A percentile compares a stretch with the other conserved stretches of the same genome.
These are phyloP conservation scores for Eueides isabella DNA, from an alignment of 1,140 invertebrate species.

Conservation along the genomic window DNA sequence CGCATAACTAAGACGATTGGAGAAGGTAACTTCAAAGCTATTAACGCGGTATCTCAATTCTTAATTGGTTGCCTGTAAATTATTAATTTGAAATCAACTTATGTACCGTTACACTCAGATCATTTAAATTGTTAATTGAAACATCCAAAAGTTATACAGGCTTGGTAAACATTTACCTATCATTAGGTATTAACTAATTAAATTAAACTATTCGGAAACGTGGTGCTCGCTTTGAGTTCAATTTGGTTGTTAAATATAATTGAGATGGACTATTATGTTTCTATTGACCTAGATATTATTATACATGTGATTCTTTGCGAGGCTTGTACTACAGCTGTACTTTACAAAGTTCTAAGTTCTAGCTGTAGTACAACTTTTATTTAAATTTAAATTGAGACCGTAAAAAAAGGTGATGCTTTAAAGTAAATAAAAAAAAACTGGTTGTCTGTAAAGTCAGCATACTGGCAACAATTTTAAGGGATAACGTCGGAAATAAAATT, in stretches of 20 bases:
- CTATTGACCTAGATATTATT: not conserved
- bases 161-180: not conserved
- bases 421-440: no score
- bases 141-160: conserved; percentile 2
- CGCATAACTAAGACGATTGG: conserved; percentile 28
- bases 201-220: not conserved
- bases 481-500: no score
- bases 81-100: not conserved
- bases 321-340: no score
- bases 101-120: not conserved
- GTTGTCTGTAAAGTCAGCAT: no score
- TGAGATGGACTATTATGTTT: no score
- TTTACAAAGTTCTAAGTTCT: no score
- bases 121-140: conserved; percentile 2
- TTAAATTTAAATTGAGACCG: no score
- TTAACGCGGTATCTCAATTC: not conserved
- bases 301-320: no score
- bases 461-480: no score
- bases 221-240: not conserved
- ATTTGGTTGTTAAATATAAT: not conserved
- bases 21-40: conserved; percentile 22
- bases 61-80: conserved; percentile 19
- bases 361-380: no score
- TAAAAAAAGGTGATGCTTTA: no score
- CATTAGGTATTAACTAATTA: conserved; percentile 2